Conservation (phyloP, 2,113 vertebrate species). For the Romanogobio albipinnatus region DNA sequence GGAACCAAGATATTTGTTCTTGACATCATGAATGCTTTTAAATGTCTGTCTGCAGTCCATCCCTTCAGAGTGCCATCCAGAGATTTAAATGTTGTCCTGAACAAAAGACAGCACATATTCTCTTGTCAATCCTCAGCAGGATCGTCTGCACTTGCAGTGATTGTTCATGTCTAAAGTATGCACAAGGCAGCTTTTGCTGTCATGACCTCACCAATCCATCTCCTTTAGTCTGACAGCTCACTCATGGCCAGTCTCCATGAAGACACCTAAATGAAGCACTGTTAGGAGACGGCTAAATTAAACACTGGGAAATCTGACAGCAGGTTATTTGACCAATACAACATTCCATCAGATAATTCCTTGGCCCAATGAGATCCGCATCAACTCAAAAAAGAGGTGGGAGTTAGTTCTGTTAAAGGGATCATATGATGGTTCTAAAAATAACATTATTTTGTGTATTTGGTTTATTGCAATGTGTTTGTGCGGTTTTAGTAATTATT, state of each 20-base stretch:
- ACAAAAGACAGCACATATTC: slow-evolving; percentile 10
- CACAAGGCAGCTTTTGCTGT: slow-evolving; percentile 5
- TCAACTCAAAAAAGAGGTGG: not conserved
- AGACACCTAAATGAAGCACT: not conserved
- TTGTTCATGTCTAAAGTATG: slow-evolving; percentile 28
- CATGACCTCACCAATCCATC: not conserved
- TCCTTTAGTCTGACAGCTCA: slow-evolving; percentile 6
- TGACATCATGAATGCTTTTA: not conserved
- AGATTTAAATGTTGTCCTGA: not conserved
- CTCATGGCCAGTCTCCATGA: slow-evolving; percentile 17
- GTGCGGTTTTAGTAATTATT: no score
- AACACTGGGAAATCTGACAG: not conserved
- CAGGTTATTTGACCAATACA: slow-evolving; percentile 5
- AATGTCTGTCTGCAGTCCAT: not conserved
- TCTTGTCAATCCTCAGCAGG: slow-evolving; percentile 20
- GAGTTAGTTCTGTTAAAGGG: not conserved
- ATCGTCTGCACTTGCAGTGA: slow-evolving; percentile 3
- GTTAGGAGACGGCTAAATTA: not conserved
- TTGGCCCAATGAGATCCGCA: not conserved
- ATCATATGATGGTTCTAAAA: no score
- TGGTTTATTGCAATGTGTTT: no score
- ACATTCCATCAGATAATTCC: not conserved
- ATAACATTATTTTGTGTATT: no score
- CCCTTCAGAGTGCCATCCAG: not conserved
- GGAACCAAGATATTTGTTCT: not conserved